These are phyloP conservation scores for Zonotrichia leucophrys DNA, from an alignment of 2,113 vertebrate species.

Conservation along the genomic window DNA sequence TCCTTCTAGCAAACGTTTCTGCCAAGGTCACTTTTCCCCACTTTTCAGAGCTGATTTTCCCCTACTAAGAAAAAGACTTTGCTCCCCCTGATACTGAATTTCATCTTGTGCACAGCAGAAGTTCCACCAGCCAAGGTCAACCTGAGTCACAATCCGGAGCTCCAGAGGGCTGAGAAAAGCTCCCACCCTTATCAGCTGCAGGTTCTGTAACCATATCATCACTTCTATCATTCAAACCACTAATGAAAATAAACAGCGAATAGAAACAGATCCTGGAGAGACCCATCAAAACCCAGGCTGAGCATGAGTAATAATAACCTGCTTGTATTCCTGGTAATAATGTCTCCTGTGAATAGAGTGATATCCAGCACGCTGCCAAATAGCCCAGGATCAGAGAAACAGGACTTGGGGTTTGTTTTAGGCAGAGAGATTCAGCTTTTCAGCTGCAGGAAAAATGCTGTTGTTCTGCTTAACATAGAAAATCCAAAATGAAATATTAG, in stretches of 20 bases:
- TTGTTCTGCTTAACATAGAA: not conserved
- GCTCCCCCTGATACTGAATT: not conserved
- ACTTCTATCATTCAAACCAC: not conserved
- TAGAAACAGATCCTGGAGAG: slow-evolving; percentile 33
- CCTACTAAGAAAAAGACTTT: not conserved
- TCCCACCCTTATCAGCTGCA: not conserved
- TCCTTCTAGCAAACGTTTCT: fast-evolving
- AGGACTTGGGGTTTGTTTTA: not conserved
- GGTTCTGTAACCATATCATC: not conserved
- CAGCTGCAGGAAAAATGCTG: not conserved
- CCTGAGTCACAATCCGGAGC: not conserved
- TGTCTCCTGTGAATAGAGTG: not conserved
- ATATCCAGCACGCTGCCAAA: not conserved
- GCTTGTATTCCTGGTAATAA: slow-evolving; percentile 29
- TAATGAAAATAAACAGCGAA: slow-evolving; percentile 32
- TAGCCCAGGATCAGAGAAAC: not conserved
- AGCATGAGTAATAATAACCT: slow-evolving; percentile 33
- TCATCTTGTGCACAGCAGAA: not conserved
- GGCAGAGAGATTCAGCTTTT: not conserved
- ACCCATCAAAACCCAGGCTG: slow-evolving; percentile 29
- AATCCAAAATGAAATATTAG: not conserved
- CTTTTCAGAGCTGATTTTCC: not conserved
- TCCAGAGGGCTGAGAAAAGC: not conserved
- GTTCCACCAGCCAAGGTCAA: not conserved
- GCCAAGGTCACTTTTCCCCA: not conserved